Evolutionary conservation across 2,113 vertebrate species (phyloP), one percentile per base, ranked within the genome.

Genomic region (Corythoichthys intestinalis): DNA sequence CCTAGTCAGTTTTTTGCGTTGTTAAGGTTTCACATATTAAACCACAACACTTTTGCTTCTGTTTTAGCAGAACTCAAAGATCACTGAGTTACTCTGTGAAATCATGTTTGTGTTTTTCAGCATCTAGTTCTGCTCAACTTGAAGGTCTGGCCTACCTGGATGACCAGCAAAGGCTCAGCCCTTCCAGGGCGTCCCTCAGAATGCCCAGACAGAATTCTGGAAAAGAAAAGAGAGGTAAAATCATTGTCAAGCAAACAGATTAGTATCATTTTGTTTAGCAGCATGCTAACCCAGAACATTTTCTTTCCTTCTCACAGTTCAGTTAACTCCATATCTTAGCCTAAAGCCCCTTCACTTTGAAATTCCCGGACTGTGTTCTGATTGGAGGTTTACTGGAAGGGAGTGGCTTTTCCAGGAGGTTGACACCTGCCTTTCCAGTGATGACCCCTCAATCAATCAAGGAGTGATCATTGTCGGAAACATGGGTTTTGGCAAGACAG

Each of bases 401-500:
- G 96, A 98, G 77, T 99, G 97, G 97, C 96, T 98, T 66, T 99
- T 98, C 91, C 95, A 98, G 4, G 95, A 98, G 86, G 93, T 98
- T 1, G 95, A 98, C 1, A 88, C 89, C 0, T 92, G 94, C 59
- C 92, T 99, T 59, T 90, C 93, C 79, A 92, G 92, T 17, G 63
- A 92, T 0, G 91, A 94, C 38, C 89, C 87, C 75, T 63, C 8
- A 65, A 65, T 92, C 73, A 94, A 93, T 82, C 92, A 88, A 12
- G 97, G 97, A 0, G 95, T 96, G 0, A 93, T 97, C 41, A 94
- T 99, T 4, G 90, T 96, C 0, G 96, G 97, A 39, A 97, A 95
- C 84, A 96, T 98, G 46, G 97, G 97, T 17, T 98, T 94, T 0
- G 97, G 97, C n/a, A 99, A 99, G 76, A 98, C 97, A 0, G 94